These are phyloP conservation scores for Brachirus orientalis DNA, from an alignment of 2,113 vertebrate species.

Conservation along the genomic window DNA sequence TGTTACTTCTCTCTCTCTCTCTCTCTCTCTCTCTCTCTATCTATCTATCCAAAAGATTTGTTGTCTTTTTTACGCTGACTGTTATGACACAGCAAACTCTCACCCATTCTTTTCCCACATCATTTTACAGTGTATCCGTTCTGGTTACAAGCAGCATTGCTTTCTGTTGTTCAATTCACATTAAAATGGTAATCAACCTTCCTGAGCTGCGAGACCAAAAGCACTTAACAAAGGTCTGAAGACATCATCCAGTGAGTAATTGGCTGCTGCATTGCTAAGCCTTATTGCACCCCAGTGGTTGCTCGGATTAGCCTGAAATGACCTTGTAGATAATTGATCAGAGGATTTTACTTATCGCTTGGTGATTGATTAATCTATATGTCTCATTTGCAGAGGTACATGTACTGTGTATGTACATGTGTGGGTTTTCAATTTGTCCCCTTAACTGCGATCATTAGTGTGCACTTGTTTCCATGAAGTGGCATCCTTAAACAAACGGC, in stretches of 20 bases:
- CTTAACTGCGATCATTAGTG: neutral
- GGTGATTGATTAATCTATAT: constrained; percentile 4
- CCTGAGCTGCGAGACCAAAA: constrained; percentile 13
- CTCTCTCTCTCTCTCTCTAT: too few relatives aligned
- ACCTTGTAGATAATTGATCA: constrained; percentile 55
- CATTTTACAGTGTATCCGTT: neutral
- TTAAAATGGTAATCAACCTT: constrained; percentile 43
- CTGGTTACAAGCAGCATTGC: constrained; percentile 21
- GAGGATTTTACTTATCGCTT: constrained; percentile 19
- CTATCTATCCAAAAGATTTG: too few relatives aligned
- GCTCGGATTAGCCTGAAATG: constrained; percentile 43
- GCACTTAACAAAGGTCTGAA: constrained; percentile 51
- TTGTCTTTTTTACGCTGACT: neutral
- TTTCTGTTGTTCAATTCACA: constrained; percentile 18
- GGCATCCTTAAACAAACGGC: constrained; percentile 7
- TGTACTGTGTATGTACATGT: neutral
- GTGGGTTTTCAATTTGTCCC: neutral
- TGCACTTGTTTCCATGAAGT: neutral
- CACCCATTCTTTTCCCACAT: too few relatives aligned
- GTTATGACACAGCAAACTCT: constrained; percentile 6
- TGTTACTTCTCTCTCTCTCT: too few relatives aligned
- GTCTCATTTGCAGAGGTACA: constrained; percentile 1
- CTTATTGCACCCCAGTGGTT: constrained; percentile 26
- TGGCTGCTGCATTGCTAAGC: constrained; percentile 24
- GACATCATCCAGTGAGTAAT: constrained; percentile 44